Base-by-base conservation (phyloP, 2,888 invertebrate species). In the Tetrapedia diversipes region DNA sequence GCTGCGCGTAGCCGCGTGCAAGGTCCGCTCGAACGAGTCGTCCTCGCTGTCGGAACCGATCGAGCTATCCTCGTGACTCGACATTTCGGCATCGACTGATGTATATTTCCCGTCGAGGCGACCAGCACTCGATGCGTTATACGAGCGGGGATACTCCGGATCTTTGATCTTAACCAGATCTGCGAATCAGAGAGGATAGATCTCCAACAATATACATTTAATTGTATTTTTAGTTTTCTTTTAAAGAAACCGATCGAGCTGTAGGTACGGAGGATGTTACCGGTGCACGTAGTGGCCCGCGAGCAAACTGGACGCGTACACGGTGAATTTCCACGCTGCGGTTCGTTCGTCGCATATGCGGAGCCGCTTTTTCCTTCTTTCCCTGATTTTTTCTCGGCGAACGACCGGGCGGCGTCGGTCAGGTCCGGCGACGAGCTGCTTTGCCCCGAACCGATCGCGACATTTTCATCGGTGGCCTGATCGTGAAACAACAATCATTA, bases 11-110 rank as follows among this genome's bases (percentile, higher is more conserved):
- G 56, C 16, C 4, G 45, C 8, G n/a, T 45, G 43, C 24, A 29
- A 1, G 1, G 3, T 53, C 53, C 49, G 39, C 14, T 34, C 41
- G 34, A 56, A 41, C 53, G 75, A 8, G 47, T 84, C 84, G 64
- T 81, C 82, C 79, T 89, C 89, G 81, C 87, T 88, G 63, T 86
- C 86, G 7, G 77, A 80, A 53, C 88, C 88, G 71, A 80, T 80
- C 39, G 81, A 85, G 65, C 86, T 90, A 65, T 90, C 89, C 85
- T 89, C 89, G 67, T 88, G 88, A 85, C 87, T 90, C 85, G 88
- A 90, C 90, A 90, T 90, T 88, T 87, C 89, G 85, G 74, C 80
- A 69, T 72, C 85, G 79, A 90, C 90, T 90, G 89, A 65, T 81
- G 76, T 76, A 65, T 65, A 57, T 60, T 49, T 69, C 37, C 71